Evolutionary conservation across 1,140 invertebrate genomes (phyloP).

Genomic region (Chironomus tepperi): DNA sequence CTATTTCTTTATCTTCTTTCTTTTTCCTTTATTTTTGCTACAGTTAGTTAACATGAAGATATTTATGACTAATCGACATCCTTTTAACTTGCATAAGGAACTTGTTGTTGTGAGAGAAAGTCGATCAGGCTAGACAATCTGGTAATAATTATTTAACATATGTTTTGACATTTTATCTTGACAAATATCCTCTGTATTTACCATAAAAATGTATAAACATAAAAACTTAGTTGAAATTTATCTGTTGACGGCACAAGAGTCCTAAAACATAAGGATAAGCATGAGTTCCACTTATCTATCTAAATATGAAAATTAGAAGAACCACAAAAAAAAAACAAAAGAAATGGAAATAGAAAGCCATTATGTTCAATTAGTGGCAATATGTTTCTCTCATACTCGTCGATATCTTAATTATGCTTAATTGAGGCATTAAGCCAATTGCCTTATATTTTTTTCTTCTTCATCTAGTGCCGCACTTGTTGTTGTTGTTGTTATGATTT

Average conservation of each 20-base stretch:
- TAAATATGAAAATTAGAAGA: neutral
- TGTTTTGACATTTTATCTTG: slow-evolving; percentile 17
- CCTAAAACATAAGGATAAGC: neutral
- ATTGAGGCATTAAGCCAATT: slow-evolving; percentile 11
- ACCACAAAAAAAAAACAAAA: neutral
- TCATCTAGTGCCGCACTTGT: neutral
- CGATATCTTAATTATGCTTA: slow-evolving; percentile 22
- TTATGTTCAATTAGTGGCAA: slow-evolving; percentile 18
- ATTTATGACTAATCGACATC: no score
- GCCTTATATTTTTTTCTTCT: neutral
- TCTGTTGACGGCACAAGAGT: neutral
- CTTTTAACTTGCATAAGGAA: no score
- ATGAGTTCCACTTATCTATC: neutral
- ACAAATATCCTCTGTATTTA: neutral
- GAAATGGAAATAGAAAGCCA: neutral
- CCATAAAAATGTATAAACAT: neutral
- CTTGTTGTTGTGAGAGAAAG: no score
- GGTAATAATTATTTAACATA: slow-evolving; percentile 21
- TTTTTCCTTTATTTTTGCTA: no score
- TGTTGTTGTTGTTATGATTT: slow-evolving; percentile 9
- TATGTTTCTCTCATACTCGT: slow-evolving; percentile 2
- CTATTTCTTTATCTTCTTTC: neutral
- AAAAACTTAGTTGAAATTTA: neutral
- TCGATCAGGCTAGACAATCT: neutral
- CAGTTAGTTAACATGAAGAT: no score